These are phyloP conservation scores for Pelobates cultripes DNA, from an alignment of 2,797 vertebrate species.

Conservation along the genomic window DNA sequence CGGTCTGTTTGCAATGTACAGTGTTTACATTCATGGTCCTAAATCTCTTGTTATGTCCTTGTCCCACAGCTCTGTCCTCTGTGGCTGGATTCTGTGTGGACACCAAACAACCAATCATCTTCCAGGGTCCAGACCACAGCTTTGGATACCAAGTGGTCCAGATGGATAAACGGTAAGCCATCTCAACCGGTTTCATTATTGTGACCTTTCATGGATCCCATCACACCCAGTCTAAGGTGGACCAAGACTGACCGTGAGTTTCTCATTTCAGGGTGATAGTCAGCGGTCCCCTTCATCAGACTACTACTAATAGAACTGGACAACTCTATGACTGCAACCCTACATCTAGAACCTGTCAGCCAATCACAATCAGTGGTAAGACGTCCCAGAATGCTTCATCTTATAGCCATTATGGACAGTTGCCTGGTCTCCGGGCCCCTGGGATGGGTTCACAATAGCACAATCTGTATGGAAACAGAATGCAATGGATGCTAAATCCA, in stretches of 20 bases:
- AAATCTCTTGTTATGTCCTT: neutral
- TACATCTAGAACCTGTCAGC: neutral
- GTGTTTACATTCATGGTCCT: no score
- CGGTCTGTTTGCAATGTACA: no score
- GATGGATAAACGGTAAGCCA: conserved; percentile 41
- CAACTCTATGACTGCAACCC: conserved; percentile 25
- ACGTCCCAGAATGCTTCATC: neutral
- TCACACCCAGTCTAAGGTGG: no score
- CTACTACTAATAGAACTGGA: conserved; percentile 8
- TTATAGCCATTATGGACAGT: no score
- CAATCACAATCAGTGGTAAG: conserved; percentile 27
- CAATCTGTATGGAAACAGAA: no score
- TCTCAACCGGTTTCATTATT: neutral
- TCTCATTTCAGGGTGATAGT: conserved; percentile 44
- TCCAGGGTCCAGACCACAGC: conserved; percentile 53
- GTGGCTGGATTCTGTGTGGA: conserved; percentile 65
- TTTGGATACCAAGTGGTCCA: conserved; percentile 66
- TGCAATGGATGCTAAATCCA: no score
- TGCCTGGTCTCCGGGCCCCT: no score
- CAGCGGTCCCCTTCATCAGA: conserved; percentile 23
- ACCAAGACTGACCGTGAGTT: neutral
- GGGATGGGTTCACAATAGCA: no score
- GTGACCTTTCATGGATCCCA: no score
- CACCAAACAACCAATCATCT: conserved; percentile 55
- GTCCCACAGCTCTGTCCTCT: conserved; percentile 51